Base-by-base conservation (phyloP, 2,797 vertebrate species). In the Hapalemur alaotrensis region DNA sequence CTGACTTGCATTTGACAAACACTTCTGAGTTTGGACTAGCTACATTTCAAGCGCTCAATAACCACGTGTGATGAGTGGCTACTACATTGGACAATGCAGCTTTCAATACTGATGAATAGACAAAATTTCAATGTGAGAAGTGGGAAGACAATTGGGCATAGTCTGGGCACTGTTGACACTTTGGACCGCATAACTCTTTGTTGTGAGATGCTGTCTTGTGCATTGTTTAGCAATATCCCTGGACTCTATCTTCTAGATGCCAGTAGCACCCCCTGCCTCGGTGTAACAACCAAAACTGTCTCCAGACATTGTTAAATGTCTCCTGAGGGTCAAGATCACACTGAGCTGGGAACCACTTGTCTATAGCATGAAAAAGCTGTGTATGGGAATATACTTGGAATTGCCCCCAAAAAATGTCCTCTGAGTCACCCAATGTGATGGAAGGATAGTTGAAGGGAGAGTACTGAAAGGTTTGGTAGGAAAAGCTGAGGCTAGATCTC, bases 401-500 rank as follows among this genome's bases (percentile, higher is more conserved):
- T 3, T 52, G 28, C 59, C 75, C 65, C 79, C n/a, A 17, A 67
- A 87, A 95, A 91, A 81, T 3, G 28, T 48, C 81, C 38, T 76
- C 70, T 12, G 54, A 54, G 35, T 83, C 70, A 12, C 5, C 43
- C 87, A 61, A 20, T 78, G n/a, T 69, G 80, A 50, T 30, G 67
- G 67, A 96, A 89, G 82, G 46, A 32, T 59, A 91, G 46, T 12
- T 25, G 28, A 85, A 67, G 50, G 50, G 76, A 80, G 50, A 67
- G 5, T 15, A 23, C 22, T 38, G 35, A 70, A 79, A 20, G 13
- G 46, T 92, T 63, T 23, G 50, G 41, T 76, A 87, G 70, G 82
- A 95, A 89, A 86, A 81, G 30, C 52, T 32, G 54, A 89, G 81
- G 54, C 35, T 59, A 78, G 70, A 82, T 78, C 89, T 80, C 91